phyloP scores from a whole-genome alignment of 1,140 invertebrate genomes.

The Papilio machaon region DNA sequence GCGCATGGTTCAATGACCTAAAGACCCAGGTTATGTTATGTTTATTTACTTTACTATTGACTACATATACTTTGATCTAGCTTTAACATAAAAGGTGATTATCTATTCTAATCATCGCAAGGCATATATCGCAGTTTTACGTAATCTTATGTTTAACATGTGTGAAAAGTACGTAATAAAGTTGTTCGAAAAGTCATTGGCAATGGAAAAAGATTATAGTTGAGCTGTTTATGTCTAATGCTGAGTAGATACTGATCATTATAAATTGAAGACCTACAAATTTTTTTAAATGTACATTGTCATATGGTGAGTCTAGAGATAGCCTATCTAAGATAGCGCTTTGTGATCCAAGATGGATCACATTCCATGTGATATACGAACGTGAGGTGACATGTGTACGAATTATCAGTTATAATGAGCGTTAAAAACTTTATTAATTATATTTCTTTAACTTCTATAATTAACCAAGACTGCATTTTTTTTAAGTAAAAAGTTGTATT shows the following conservation, averaged over 20 bases:
- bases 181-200: background rate
- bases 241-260: background rate
- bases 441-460: background rate
- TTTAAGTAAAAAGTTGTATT: background rate
- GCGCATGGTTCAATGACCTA: background rate
- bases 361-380: no score
- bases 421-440: background rate
- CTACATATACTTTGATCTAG: background rate
- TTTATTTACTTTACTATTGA: background rate
- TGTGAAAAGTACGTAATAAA: background rate
- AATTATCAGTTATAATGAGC: no score
- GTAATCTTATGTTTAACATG: background rate
- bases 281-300: background rate
- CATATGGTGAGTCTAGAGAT: background rate
- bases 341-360: no score
- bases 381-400: no score
- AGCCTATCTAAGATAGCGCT: no score
- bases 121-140: background rate
- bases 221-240: background rate
- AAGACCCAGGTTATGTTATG: background rate
- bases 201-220: background rate
- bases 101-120: background rate
- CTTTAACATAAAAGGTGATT: background rate
- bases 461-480: background rate
- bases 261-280: constrained; percentile 9